Conservation (phyloP, 2,888 invertebrate genomes). For the Polymixis lichenea region DNA sequence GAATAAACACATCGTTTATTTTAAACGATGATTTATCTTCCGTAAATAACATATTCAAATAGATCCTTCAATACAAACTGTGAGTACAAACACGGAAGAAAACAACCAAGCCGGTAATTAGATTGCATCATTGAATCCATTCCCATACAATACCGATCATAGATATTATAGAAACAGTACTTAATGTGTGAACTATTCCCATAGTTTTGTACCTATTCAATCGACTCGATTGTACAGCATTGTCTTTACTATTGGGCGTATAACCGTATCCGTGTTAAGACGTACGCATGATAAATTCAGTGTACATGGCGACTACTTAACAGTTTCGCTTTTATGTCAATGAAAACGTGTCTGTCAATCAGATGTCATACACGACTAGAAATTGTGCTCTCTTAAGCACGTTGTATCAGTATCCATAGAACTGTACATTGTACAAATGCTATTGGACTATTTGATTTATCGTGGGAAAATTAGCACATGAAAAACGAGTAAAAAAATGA, state of each 20-base stretch:
- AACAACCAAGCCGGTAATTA: constrained; percentile 51
- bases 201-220: constrained; percentile 56
- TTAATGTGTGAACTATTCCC: constrained; percentile 69
- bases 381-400: background rate
- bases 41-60: constrained; percentile 40
- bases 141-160: constrained; percentile 66
- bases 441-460: background rate
- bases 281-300: constrained; percentile 11
- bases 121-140: constrained; percentile 65
- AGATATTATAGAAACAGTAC: constrained; percentile 60
- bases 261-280: constrained; percentile 39
- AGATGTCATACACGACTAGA: constrained; percentile 13
- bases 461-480: background rate
- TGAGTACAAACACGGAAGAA: constrained; percentile 59
- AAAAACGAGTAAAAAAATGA: background rate
- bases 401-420: background rate
- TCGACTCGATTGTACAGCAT: constrained; percentile 50
- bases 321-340: constrained; percentile 38
- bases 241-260: constrained; percentile 52
- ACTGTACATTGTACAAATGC: background rate
- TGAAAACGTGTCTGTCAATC: constrained; percentile 11
- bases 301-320: background rate
- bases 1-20: constrained; percentile 29
- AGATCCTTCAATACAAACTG: constrained; percentile 40
- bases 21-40: constrained; percentile 41